Conservation (phyloP, 2,113 vertebrate genomes). For the Dipodomys ordii region DNA sequence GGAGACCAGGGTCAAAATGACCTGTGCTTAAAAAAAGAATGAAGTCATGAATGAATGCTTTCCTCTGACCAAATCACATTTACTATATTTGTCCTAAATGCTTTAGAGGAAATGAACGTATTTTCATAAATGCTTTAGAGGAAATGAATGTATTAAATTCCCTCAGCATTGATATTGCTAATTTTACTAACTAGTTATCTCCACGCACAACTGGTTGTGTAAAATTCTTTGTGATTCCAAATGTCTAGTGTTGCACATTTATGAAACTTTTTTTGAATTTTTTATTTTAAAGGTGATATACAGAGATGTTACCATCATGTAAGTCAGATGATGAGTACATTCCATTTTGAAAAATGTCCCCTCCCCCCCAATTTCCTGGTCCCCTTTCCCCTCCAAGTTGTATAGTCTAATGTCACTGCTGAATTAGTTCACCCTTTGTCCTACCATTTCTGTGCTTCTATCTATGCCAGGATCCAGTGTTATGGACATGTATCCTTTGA, state of each 20-base stretch:
- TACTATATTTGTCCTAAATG: slow-evolving; percentile 1
- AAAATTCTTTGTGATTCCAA: slow-evolving; percentile 17
- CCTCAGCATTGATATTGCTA: background rate
- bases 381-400: too few species aligned
- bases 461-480: slow-evolving; percentile 82
- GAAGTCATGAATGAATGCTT: background rate
- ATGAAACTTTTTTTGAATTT: background rate
- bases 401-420: too few species aligned
- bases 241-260: background rate
- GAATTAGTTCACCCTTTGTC: too few species aligned
- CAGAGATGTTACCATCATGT: too few species aligned
- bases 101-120: background rate
- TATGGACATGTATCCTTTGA: slow-evolving; percentile 86
- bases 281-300: background rate
- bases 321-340: too few species aligned
- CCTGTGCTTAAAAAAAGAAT: slow-evolving; percentile 13
- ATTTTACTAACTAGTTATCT: background rate
- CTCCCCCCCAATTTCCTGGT: too few species aligned
- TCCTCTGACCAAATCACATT: background rate
- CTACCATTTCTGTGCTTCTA: too few species aligned
- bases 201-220: background rate
- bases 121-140: slow-evolving; percentile 6
- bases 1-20: background rate
- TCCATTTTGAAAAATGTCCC: too few species aligned
- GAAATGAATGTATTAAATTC: background rate